phyloP scores from a whole-genome alignment of 23 tunicate species.

The Botrylloides violaceus region DNA sequence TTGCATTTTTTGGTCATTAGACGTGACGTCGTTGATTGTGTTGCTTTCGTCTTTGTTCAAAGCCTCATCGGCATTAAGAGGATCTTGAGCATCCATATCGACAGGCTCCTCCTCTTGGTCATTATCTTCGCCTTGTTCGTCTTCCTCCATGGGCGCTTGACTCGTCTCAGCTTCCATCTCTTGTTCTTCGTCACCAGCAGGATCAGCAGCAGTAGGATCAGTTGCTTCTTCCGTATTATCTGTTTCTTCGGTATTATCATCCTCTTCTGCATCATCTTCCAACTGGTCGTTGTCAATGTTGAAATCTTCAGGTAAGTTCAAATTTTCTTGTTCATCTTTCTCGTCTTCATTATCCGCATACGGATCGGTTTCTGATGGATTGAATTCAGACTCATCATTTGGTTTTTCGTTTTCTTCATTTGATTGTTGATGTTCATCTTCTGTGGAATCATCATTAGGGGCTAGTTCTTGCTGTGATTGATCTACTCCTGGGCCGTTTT shows the following conservation, averaged over 20 bases:
- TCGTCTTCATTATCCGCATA: background rate
- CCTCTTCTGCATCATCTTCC: conserved; percentile 24
- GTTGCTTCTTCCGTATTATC: background rate
- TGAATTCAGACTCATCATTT: background rate
- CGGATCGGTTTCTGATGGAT: background rate
- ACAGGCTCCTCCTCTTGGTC: background rate
- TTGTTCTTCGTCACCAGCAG: background rate
- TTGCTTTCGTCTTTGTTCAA: conserved; percentile 9
- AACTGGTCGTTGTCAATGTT: conserved; percentile 18
- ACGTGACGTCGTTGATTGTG: background rate
- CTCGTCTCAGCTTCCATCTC: background rate
- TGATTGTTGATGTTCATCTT: conserved; percentile 12
- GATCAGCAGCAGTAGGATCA: background rate
- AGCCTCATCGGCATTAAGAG: background rate
- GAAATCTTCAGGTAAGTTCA: background rate
- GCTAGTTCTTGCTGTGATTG: conserved; percentile 60
- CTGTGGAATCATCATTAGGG: conserved; percentile 63
- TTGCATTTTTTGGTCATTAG: background rate
- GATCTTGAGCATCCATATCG: background rate
- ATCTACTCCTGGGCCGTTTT: conserved; percentile 67
- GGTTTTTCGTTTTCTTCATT: conserved; percentile 16
- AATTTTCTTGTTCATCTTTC: background rate
- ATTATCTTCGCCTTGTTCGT: conserved; percentile 3
- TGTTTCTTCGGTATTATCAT: conserved; percentile 5
- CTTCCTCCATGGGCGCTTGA: background rate